A percentile compares a stretch with the other conserved stretches of the same genome.
These are phyloP conservation scores for Melanostigma gelatinosum DNA, from an alignment of 2,113 vertebrate genomes.

Conservation along the genomic window DNA sequence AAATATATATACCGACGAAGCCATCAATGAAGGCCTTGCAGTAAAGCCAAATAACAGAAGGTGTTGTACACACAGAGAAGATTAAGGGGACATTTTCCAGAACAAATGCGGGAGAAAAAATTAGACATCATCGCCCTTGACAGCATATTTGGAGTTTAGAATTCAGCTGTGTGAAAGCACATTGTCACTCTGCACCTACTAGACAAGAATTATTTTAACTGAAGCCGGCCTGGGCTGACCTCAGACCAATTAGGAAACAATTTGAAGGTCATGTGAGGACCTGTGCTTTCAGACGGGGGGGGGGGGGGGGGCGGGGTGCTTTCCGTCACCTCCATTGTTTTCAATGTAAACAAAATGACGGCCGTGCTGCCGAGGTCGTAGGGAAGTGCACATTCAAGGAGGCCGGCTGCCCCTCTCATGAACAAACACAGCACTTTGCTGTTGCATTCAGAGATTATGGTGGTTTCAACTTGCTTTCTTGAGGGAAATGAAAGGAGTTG, in stretches of 20 bases:
- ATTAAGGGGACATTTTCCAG: constrained; percentile 7
- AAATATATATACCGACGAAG: constrained; percentile 24
- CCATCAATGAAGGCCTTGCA: background rate
- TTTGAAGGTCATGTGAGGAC: background rate
- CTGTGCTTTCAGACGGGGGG: background rate
- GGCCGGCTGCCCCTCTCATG: background rate
- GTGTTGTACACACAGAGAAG: constrained; percentile 5
- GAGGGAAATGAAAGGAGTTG: background rate
- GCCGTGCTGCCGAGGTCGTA: background rate
- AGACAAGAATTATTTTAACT: background rate
- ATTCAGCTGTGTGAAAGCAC: background rate
- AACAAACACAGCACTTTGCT: background rate
- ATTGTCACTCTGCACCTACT: background rate
- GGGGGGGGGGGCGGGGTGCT: background rate
- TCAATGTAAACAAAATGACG: background rate
- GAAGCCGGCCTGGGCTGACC: background rate
- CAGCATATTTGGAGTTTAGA: constrained; percentile 3
- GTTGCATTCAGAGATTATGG: background rate
- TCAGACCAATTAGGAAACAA: background rate
- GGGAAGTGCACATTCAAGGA: background rate
- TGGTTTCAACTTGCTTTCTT: background rate
- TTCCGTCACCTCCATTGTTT: background rate
- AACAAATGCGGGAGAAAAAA: constrained; percentile 1
- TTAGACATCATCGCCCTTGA: background rate
- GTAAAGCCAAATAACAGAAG: constrained; percentile 16